Percentiles rank a stretch among this genome's conserved stretches.
Conservation (phyloP, 2,797 vertebrate species). For the Anomalospiza imberbis region DNA sequence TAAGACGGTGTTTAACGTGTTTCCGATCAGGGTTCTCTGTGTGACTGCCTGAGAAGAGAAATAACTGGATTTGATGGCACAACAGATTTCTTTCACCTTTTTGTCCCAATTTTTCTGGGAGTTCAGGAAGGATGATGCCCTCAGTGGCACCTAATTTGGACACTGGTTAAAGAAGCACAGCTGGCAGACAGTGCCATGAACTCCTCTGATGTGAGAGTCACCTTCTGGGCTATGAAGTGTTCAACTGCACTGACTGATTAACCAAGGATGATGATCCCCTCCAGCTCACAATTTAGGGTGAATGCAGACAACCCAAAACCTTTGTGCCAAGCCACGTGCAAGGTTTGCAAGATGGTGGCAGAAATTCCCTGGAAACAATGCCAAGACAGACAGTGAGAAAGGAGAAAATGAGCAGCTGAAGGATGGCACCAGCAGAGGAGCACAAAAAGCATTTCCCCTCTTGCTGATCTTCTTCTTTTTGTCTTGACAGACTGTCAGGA, state of each 20-base stretch:
- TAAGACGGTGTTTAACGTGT: neutral
- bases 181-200: neutral
- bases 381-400: neutral
- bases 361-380: neutral
- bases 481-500: neutral
- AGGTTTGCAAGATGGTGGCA: neutral
- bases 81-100: neutral
- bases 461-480: neutral
- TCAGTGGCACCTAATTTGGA: neutral
- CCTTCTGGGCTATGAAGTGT: neutral
- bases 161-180: neutral
- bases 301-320: neutral
- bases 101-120: neutral
- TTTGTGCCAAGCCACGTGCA: neutral
- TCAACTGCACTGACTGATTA: neutral
- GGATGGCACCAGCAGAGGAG: neutral
- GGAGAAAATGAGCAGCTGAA: neutral
- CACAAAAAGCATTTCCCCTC: neutral
- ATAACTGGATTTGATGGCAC: neutral
- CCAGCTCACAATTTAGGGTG: neutral
- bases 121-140: neutral
- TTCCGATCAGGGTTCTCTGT: neutral
- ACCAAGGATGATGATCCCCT: neutral
- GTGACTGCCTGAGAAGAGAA: neutral
- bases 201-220: neutral